Base-by-base conservation (phyloP, 2,888 invertebrate genomes). In the Gymnoscelis rufifasciata region DNA sequence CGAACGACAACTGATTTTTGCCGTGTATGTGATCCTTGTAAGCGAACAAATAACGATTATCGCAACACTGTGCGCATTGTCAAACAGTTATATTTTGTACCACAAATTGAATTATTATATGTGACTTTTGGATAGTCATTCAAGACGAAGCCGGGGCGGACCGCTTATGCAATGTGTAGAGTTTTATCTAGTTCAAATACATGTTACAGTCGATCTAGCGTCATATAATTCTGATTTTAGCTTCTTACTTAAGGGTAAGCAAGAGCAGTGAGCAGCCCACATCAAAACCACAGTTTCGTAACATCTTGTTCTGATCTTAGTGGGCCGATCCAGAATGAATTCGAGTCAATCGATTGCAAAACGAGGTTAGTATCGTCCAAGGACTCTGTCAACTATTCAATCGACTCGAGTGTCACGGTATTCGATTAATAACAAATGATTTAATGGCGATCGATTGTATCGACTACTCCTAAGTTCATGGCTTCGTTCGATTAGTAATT, bases 361-460 rank as follows among this genome's bases (percentile, higher is more conserved):
- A 81, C 56, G 57, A 66, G 74, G 74, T 75, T 80, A 78, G 80
- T 78, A 56, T 62, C 70, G 76, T 78, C 82, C 83, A 86, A 83
- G 84, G 84, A 77, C 73, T 70, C 59, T 56, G 61, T 71, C 58
- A 57, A 57, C 62, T 59, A 70, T 66, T 73, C 68, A 66, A 67
- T 66, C 66, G 68, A 71, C 71, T 73, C 59, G 68, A 59, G 56
- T 66, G 71, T 70, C 68, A 68, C 64, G 62, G 65, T 62, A 62
- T 62, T 71, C 66, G 65, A 74, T 71, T 72, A 73, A 71, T 68
- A 67, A 69, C 62, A 68, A 69, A 66, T 66, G 67, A 71, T 70
- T 72, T 71, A 71, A 75, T 75, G 64, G 59, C 59, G 59, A 64
- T 62, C 65, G 64, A 64, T 56, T 59, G 46, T n/a, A n/a, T n/a